A percentile compares a stretch with the other conserved stretches of the same genome.
Conservation (phyloP, 1,140 invertebrate genomes). For the Batillaria attramentaria region DNA sequence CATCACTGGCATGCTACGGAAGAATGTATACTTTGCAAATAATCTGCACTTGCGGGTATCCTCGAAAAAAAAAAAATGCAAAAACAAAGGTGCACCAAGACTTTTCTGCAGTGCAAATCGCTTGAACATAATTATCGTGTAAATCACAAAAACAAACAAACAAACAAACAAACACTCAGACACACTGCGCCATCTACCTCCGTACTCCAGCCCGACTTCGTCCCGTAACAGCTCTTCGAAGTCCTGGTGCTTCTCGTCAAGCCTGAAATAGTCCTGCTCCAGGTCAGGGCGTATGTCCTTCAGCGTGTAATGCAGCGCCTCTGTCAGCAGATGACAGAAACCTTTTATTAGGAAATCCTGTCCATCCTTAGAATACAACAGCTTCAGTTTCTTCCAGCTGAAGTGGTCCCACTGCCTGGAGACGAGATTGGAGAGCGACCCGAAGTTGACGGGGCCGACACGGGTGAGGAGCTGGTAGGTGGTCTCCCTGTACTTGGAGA, state of each 20-base stretch:
- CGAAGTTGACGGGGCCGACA: conserved; percentile 87
- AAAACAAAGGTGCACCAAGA: too few species aligned
- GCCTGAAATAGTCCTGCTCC: conserved; percentile 41
- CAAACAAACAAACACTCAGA: too few species aligned
- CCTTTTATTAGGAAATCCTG: conserved; percentile 67
- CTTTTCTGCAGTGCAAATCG: too few species aligned
- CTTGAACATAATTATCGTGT: too few species aligned
- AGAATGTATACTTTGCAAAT: too few species aligned
- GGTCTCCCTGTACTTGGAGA: conserved; percentile 70
- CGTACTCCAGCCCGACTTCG: conserved; percentile 40
- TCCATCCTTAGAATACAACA: conserved; percentile 79
- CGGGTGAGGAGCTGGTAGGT: conserved; percentile 85
- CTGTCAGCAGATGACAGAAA: conserved; percentile 47
- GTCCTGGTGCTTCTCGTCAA: conserved; percentile 23
- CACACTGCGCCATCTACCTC: too few species aligned
- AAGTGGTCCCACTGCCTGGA: conserved; percentile 76
- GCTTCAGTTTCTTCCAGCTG: conserved; percentile 79
- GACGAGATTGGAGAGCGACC: conserved; percentile 80
- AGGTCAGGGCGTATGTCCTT: conserved; percentile 7
- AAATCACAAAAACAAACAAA: too few species aligned
- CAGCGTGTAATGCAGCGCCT: conserved; percentile 42
- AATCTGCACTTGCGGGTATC: too few species aligned
- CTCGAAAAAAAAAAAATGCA: too few species aligned
- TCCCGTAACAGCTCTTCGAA: conserved; percentile 16
- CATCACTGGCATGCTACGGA: too few species aligned